Evolutionary conservation across 1,140 invertebrate genomes (phyloP), one percentile per base, ranked within the genome.

Genomic region (Choristoneura fumiferana): DNA sequence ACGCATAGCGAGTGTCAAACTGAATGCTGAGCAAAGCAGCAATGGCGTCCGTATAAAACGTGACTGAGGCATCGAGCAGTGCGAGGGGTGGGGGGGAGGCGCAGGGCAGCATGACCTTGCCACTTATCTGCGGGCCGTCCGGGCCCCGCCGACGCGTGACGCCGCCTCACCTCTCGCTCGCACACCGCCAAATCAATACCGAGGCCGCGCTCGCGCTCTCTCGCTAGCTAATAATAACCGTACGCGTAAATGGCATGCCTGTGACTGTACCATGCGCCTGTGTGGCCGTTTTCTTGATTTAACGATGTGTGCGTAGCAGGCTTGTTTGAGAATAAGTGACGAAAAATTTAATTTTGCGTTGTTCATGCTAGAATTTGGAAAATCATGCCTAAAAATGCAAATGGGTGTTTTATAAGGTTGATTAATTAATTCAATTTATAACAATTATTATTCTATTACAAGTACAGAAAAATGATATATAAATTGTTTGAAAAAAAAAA

Each of bases 181-280:
- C 18, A 37, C 72, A 4, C 54, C 10, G 33, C 49, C 43, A 63
- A 73, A 84, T 84, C 81, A 58, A 84, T 84, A 83, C 43, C 38
- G 12, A 54, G 9, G 70, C 67, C 34, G 61, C 60, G 17, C 45
- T 64, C 63, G 63, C 12, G 40, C 74, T 36, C 57, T 84, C 84
- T 72, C 75, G 17, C 65, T 83, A 57, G 62, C 82, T 87, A 87
- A 84, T 84, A 88, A 84, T 86, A 85, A 82, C 73, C 67, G 62
- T 49, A 56, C 59, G 40, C 49, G 12, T 53, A 58, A 53, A 17
- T 39, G 17, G 15, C 22, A 29, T 29, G 2, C 6, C 22, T 29
- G 22, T 6, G 22, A 29, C 22, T 29, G 59, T 55, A 39, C 59
- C n/a, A 61, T 60, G 55, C 59, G 37, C 72, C 68, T 78, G 65